Evolutionary conservation across 2,888 invertebrate genomes (phyloP), one percentile per base, ranked within the genome.

Genomic region (Thymelicus acteon): DNA sequence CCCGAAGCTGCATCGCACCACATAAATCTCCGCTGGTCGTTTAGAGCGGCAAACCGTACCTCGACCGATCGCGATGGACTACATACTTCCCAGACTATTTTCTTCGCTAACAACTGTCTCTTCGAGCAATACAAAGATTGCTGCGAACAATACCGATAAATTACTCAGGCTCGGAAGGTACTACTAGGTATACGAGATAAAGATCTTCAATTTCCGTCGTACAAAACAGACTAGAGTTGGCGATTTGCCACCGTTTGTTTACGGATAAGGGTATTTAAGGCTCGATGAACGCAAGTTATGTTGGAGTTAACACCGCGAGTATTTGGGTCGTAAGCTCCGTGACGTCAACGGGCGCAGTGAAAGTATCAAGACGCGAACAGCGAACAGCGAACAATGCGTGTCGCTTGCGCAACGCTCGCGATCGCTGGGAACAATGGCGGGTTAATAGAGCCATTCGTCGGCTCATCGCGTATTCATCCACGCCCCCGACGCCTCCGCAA

Each of bases 401-500:
- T 87, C 88, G 87, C 90, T 93, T 93, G 92, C 91, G 92, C 92
- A 93, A 92, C 82, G 79, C 81, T 79, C 87, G 77, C 84, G 86
- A 89, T 87, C 87, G 81, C 83, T 78, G 79, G 85, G 89, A 92
- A 92, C 92, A 92, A 93, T 92, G 86, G 91, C 79, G 83, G 84
- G 85, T 86, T 93, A 93, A 93, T 93, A 93, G 90, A 93, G 93
- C 86, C 92, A 92, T 93, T 93, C 90, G 89, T 85, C 85, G 88
- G 87, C 88, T 92, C 92, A 92, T 93, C 93, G 91, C 91, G 87
- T 92, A 93, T 93, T 92, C 92, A 91, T 92, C 89, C 90, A 92
- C 93, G 92, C 93, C 93, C 89, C 85, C 82, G 86, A 91, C 91
- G 89, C 92, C 93, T 89, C 86, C 88, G 85, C 87, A 80, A 76